phyloP scores from a whole-genome alignment of 2,797 vertebrate species.

The Hypotaenidia philippensis region DNA sequence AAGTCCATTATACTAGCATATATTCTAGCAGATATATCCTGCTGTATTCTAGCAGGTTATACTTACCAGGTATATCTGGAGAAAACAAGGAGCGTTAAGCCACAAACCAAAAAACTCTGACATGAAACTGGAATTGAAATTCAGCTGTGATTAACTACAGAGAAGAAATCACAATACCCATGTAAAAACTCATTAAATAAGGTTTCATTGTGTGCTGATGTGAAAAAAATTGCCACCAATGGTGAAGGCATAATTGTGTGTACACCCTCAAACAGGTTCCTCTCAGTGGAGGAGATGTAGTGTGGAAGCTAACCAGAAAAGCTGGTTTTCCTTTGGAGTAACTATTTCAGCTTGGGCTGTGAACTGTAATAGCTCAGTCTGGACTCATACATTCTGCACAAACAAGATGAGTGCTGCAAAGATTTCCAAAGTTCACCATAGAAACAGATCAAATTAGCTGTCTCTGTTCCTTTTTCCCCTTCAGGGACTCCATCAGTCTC shows the following conservation, averaged over 20 bases:
- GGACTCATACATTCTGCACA: slow-evolving; percentile 7
- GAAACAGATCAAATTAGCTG: slow-evolving; percentile 38
- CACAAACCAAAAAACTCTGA: not conserved
- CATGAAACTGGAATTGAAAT: not conserved
- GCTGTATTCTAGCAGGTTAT: not conserved
- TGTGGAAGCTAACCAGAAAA: not conserved
- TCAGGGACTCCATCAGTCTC: not conserved
- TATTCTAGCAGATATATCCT: not conserved
- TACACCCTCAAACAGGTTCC: not conserved
- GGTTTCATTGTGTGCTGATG: not conserved
- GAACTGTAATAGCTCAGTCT: slow-evolving; percentile 11
- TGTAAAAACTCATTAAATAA: slow-evolving; percentile 46
- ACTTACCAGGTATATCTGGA: not conserved
- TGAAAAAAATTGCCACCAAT: slow-evolving; percentile 10
- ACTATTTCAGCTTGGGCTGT: not conserved
- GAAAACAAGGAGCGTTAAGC: too few species aligned
- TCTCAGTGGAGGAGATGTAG: not conserved
- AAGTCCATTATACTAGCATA: not conserved
- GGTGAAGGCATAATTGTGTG: not conserved
- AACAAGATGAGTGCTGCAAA: slow-evolving; percentile 6
- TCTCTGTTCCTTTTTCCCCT: not conserved
- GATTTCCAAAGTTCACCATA: slow-evolving; percentile 3
- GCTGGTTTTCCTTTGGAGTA: not conserved
- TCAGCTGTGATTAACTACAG: not conserved
- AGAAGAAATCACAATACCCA: not conserved